Conservation (phyloP, 2,888 invertebrate genomes). For the Orthosia gracilis region DNA sequence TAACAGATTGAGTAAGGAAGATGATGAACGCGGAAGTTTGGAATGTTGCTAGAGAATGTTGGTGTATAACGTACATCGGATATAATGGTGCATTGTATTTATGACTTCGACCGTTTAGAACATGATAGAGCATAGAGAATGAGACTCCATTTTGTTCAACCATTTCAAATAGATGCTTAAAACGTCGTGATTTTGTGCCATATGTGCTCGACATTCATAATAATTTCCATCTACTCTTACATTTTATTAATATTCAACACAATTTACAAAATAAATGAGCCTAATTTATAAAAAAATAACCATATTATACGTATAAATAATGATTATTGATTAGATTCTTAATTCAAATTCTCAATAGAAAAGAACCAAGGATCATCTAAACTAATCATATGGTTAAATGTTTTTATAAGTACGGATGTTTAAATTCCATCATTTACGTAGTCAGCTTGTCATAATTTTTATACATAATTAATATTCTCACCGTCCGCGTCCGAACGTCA, state of each 20-base stretch:
- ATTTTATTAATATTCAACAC: neutral
- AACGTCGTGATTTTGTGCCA: too few relatives aligned
- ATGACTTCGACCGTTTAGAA: conserved; percentile 17
- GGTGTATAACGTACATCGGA: neutral
- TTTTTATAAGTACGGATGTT: too few relatives aligned
- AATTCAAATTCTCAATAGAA: too few relatives aligned
- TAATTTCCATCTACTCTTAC: neutral
- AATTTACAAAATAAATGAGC: too few relatives aligned
- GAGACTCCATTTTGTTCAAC: neutral
- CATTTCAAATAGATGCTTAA: too few relatives aligned
- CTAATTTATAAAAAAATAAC: too few relatives aligned
- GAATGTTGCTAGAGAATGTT: conserved; percentile 25
- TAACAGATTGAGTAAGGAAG: conserved; percentile 5
- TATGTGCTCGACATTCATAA: too few relatives aligned
- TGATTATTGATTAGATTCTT: too few relatives aligned
- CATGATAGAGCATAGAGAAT: conserved; percentile 7
- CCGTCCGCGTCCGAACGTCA: conserved; percentile 50
- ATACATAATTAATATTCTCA: conserved; percentile 52
- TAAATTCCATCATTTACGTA: conserved; percentile 9
- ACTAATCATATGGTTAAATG: too few relatives aligned
- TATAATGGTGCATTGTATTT: conserved; percentile 18
- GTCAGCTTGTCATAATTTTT: conserved; percentile 19
- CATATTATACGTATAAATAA: too few relatives aligned
- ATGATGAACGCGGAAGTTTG: conserved; percentile 29
- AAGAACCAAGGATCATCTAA: too few relatives aligned